Conservation (phyloP, 2,797 vertebrate genomes). For the Hoplostethus atlanticus region DNA sequence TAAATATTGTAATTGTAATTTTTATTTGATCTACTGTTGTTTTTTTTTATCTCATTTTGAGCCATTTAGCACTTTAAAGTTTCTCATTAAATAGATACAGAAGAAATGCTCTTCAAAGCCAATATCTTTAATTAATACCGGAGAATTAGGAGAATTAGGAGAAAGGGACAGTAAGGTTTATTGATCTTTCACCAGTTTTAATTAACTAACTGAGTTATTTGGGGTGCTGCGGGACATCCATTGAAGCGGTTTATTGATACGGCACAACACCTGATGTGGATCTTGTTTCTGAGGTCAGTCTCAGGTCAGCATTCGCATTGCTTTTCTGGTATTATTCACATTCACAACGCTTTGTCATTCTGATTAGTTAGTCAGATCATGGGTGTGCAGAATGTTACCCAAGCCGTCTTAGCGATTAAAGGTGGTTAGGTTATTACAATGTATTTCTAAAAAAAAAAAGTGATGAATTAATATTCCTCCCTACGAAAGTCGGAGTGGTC, state of each 20-base stretch:
- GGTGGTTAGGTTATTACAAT: too few relatives aligned
- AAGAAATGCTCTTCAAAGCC: slow-evolving; percentile 66
- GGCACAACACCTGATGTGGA: slow-evolving; percentile 24
- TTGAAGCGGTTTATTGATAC: slow-evolving; percentile 44
- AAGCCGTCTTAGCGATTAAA: too few relatives aligned
- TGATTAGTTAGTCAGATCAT: neutral
- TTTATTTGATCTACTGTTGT: slow-evolving; percentile 43
- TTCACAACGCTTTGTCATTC: neutral
- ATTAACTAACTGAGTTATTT: slow-evolving; percentile 72
- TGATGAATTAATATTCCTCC: too few relatives aligned
- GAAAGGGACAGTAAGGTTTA: slow-evolving; percentile 64
- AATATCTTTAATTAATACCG: slow-evolving; percentile 78
- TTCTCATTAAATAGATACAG: slow-evolving; percentile 70
- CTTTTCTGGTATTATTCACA: neutral
- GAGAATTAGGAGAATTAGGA: slow-evolving; percentile 69
- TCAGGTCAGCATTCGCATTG: neutral
- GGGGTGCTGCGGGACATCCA: slow-evolving; percentile 50
- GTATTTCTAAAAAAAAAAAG: too few relatives aligned
- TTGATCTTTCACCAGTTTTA: slow-evolving; percentile 68
- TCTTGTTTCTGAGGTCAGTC: slow-evolving; percentile 18
- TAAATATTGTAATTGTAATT: slow-evolving; percentile 37
- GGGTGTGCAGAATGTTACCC: too few relatives aligned
- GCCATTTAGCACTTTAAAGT: slow-evolving; percentile 55
- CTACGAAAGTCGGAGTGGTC: too few relatives aligned
- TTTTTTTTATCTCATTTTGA: slow-evolving; percentile 40